Percentiles rank a stretch among this genome's conserved stretches.
Evolutionary conservation across 2,113 vertebrate species (phyloP).

Genomic region (Ariopsis seemanni): DNA sequence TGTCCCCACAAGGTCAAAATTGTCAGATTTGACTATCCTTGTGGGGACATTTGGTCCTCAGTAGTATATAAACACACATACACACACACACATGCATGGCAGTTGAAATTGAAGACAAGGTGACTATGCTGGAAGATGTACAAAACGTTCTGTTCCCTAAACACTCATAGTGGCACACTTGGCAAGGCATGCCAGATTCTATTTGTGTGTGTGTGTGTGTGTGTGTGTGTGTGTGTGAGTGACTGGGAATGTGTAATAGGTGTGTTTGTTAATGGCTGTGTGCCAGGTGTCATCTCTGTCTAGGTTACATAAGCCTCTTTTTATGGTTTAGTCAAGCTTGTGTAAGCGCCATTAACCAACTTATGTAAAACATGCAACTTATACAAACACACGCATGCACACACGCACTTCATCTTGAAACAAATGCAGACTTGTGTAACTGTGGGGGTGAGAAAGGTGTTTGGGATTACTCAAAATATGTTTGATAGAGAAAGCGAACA

Average conservation of each 20-base stretch:
- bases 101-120: not conserved
- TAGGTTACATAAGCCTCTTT: conserved; percentile 69
- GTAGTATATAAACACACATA: not conserved
- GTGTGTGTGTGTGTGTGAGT: not conserved
- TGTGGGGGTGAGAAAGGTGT: not conserved
- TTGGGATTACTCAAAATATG: not conserved
- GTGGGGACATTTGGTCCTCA: too few relatives aligned
- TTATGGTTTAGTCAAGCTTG: conserved; percentile 71
- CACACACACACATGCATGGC: not conserved
- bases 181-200: not conserved
- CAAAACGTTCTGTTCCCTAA: not conserved
- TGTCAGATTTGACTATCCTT: too few relatives aligned
- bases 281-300: conserved; percentile 65
- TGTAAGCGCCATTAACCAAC: conserved; percentile 85
- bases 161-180: not conserved
- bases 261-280: conserved; percentile 34
- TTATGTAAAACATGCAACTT: conserved; percentile 59
- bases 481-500: not conserved
- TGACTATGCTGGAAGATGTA: not conserved
- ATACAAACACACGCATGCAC: conserved; percentile 16
- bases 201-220: not conserved
- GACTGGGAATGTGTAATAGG: conserved; percentile 35
- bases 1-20: too few relatives aligned
- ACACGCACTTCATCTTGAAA: not conserved
- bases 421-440: not conserved